These are phyloP conservation scores for Sphenopsis melanotis DNA, from an alignment of 2,797 vertebrate species.

Conservation along the genomic window DNA sequence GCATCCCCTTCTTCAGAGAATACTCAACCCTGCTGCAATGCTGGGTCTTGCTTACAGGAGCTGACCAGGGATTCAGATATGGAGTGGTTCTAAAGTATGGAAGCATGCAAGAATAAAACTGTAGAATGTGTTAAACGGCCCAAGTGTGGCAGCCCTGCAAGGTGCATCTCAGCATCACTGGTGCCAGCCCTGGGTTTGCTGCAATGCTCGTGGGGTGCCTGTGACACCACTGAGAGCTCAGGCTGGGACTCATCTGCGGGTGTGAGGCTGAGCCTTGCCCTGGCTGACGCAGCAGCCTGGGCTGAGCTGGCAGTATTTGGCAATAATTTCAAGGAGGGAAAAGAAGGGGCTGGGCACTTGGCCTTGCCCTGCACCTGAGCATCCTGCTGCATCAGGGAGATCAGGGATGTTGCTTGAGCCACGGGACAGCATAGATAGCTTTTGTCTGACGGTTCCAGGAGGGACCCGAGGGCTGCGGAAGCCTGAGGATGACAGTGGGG, in stretches of 20 bases:
- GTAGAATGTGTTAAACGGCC: background rate
- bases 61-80: background rate
- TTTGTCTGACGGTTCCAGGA: background rate
- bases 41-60: background rate
- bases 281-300: background rate
- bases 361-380: background rate
- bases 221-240: fast-evolving
- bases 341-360: fast-evolving
- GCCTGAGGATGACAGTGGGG: background rate
- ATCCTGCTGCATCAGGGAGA: fast-evolving
- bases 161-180: fast-evolving
- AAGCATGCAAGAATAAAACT: background rate
- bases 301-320: background rate
- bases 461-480: background rate
- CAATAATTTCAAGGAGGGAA: background rate
- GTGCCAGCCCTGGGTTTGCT: background rate
- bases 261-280: background rate
- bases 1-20: background rate
- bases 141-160: background rate
- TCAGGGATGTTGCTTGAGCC: background rate
- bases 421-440: fast-evolving
- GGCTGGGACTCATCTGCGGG: background rate
- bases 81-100: background rate
- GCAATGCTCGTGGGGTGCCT: background rate
- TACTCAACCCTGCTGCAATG: background rate